These are phyloP conservation scores for Aphelenchoides avenae DNA, from an alignment of 1,140 invertebrate species.

Conservation along the genomic window DNA sequence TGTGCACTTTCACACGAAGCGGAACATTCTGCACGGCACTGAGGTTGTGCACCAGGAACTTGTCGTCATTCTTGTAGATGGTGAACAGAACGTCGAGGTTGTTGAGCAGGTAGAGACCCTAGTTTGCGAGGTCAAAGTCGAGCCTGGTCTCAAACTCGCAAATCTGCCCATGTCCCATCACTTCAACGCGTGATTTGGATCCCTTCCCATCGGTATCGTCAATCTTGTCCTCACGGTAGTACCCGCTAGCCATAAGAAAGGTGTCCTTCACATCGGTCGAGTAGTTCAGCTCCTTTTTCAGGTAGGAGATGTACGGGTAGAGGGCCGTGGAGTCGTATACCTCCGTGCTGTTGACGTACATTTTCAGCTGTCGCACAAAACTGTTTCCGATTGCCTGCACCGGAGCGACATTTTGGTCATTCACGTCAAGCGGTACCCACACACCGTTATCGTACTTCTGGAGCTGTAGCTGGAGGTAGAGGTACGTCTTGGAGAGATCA, in stretches of 20 bases:
- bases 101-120: conserved; percentile 23
- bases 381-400: conserved; percentile 27
- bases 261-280: background rate
- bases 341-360: conserved; percentile 13
- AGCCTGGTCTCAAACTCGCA: conserved; percentile 18
- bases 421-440: background rate
- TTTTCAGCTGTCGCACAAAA: conserved; percentile 32
- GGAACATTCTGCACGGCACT: background rate
- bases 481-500: conserved; percentile 17
- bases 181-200: conserved; percentile 3
- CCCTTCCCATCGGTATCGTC: conserved; percentile 3
- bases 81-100: conserved; percentile 22
- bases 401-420: conserved; percentile 4
- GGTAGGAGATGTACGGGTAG: conserved; percentile 19
- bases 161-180: background rate
- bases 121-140: conserved; percentile 33
- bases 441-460: background rate
- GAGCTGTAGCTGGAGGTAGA: conserved; percentile 20
- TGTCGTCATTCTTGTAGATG: conserved; percentile 17
- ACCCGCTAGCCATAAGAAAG: conserved; percentile 18
- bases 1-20: conserved; percentile 1
- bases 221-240: conserved; percentile 7
- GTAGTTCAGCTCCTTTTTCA: conserved; percentile 21
- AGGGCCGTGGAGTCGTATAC: conserved; percentile 22
- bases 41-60: conserved; percentile 17